Conservation (phyloP, 2,797 vertebrate species). For the Odontamblyopus lacepedii region DNA sequence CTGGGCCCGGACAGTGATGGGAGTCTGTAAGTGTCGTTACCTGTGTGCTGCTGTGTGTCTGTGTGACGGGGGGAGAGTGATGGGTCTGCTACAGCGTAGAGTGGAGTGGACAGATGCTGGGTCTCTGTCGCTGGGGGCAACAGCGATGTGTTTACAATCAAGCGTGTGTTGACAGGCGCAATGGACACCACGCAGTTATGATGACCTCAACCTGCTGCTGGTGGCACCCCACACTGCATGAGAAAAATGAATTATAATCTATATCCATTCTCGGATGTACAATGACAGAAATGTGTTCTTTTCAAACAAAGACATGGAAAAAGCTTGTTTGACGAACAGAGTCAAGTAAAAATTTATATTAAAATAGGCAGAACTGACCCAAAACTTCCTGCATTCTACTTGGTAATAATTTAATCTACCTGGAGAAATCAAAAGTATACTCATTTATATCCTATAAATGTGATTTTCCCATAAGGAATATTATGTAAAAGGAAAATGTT, state of each 20-base stretch:
- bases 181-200: slow-evolving; percentile 72
- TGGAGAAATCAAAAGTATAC: background rate
- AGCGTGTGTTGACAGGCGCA: slow-evolving; percentile 75
- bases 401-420: background rate
- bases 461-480: background rate
- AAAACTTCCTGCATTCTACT: background rate
- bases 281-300: background rate
- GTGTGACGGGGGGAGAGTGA: slow-evolving; percentile 67
- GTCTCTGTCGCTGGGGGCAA: slow-evolving; percentile 65
- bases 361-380: background rate
- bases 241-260: slow-evolving; percentile 18
- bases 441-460: too few relatives aligned
- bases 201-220: slow-evolving; percentile 65
- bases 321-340: background rate
- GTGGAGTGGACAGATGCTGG: slow-evolving; percentile 51
- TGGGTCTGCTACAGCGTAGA: slow-evolving; percentile 61
- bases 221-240: slow-evolving; percentile 32
- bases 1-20: slow-evolving; percentile 57
- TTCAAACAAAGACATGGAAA: background rate
- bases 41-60: slow-evolving; percentile 36
- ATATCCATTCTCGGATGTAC: background rate
- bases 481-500: background rate
- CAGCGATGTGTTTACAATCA: slow-evolving; percentile 78
- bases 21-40: slow-evolving; percentile 51
- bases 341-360: background rate